Conservation (phyloP, 2,113 vertebrate species). For the Gulo gulo region DNA sequence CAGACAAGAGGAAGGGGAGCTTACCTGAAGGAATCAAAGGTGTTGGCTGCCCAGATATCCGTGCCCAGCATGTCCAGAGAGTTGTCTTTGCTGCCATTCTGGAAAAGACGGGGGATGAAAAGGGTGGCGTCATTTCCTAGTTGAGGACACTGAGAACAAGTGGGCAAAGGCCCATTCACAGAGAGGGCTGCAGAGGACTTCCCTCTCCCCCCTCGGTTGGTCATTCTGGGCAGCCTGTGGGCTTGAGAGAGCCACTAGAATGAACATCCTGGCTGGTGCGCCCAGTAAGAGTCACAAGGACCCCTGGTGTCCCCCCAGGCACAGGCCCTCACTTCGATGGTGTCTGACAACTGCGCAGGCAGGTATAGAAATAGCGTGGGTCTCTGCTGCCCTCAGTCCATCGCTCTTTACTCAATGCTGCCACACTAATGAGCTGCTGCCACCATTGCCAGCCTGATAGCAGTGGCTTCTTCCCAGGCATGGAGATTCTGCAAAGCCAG, state of each 20-base stretch:
- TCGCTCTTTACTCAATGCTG: background rate
- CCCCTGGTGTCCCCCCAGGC: background rate
- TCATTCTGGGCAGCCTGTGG: background rate
- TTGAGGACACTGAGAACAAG: background rate
- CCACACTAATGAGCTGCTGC: background rate
- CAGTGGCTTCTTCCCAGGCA: background rate
- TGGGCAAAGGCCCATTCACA: background rate
- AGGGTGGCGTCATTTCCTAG: background rate
- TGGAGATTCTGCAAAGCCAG: background rate
- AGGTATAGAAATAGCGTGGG: background rate
- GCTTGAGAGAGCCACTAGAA: background rate
- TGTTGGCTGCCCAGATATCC: conserved; percentile 98
- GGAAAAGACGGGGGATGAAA: conserved; percentile 43
- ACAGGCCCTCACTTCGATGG: fast-evolving
- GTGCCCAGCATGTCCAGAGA: conserved; percentile 96
- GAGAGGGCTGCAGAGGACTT: background rate
- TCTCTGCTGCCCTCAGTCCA: background rate
- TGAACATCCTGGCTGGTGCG: background rate
- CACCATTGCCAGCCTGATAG: background rate
- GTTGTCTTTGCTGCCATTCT: conserved; percentile 95
- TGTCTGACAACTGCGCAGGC: background rate
- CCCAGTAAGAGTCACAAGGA: too few relatives aligned
- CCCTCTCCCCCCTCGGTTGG: background rate
- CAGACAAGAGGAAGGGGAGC: background rate
- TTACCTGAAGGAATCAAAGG: conserved; percentile 94